These are phyloP conservation scores for Chaetorhynchus papuensis DNA, from an alignment of 2,113 vertebrate genomes.

Conservation along the genomic window DNA sequence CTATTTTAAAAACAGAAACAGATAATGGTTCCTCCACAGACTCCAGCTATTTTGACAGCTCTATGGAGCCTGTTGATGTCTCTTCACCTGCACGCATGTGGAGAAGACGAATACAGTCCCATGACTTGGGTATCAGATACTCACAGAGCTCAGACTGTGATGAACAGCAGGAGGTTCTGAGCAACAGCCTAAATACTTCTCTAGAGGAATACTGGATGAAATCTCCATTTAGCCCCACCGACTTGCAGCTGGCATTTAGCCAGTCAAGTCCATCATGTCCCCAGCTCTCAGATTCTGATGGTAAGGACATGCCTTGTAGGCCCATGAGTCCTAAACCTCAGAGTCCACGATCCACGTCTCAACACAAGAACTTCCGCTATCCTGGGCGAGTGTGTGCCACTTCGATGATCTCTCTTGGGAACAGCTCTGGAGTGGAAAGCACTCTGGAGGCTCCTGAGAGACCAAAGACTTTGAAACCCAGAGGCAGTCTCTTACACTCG, in stretches of 20 bases:
- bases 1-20: neutral
- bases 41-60: neutral
- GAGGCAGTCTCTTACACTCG: slow-evolving; percentile 66
- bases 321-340: slow-evolving; percentile 85
- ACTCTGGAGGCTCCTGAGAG: slow-evolving; percentile 65
- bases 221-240: slow-evolving; percentile 34
- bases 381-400: slow-evolving; percentile 63
- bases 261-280: slow-evolving; percentile 56
- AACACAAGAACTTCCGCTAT: slow-evolving; percentile 60
- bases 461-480: slow-evolving; percentile 75
- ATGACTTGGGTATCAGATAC: slow-evolving; percentile 46
- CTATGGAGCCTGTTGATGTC: slow-evolving; percentile 4
- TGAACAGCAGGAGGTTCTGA: slow-evolving; percentile 14
- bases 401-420: slow-evolving; percentile 74
- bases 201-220: slow-evolving; percentile 53
- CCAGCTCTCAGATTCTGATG: slow-evolving; percentile 44
- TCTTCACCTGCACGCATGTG: slow-evolving; percentile 54
- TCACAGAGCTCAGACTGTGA: slow-evolving; percentile 7
- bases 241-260: neutral
- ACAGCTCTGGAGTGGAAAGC: slow-evolving; percentile 60
- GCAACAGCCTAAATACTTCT: slow-evolving; percentile 26
- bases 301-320: slow-evolving; percentile 69
- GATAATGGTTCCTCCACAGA: slow-evolving; percentile 37
- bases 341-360: slow-evolving; percentile 68
- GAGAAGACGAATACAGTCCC: slow-evolving; percentile 61